Evolutionary conservation across 2,797 vertebrate genomes (phyloP).

Genomic region (Vultur gryphus): DNA sequence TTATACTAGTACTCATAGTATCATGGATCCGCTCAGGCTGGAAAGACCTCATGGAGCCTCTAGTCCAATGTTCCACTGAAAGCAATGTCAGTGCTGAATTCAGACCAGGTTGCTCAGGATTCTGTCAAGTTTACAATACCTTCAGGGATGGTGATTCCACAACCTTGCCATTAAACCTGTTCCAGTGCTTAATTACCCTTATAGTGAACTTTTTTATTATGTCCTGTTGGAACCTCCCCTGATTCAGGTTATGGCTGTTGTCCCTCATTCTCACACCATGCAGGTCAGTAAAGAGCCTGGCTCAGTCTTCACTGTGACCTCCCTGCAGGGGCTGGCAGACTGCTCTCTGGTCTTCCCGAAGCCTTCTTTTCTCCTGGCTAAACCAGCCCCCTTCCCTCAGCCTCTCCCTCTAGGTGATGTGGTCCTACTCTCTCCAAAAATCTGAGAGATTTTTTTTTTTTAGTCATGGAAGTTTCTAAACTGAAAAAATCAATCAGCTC

Average conservation of each 20-base stretch:
- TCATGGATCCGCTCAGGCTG: background rate
- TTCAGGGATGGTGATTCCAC: background rate
- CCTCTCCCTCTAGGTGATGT: background rate
- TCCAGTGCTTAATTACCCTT: background rate
- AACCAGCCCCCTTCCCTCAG: background rate
- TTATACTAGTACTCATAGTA: background rate
- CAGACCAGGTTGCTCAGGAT: background rate
- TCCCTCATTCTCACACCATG: background rate
- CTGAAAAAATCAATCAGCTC: background rate
- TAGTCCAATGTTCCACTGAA: background rate
- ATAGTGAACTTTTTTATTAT: background rate
- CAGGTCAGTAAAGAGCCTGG: background rate
- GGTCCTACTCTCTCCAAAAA: background rate
- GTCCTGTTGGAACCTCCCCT: background rate
- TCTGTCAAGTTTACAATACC: background rate
- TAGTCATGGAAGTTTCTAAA: background rate
- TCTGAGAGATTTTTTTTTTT: background rate
- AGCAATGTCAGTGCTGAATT: background rate
- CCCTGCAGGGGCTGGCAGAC: background rate
- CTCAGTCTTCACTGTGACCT: fast-evolving
- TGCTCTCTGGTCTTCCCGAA: background rate
- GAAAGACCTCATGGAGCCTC: background rate
- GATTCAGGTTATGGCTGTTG: fast-evolving
- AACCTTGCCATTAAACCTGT: background rate
- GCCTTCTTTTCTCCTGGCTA: background rate